Percentiles rank a stretch among this genome's conserved stretches.
Evolutionary conservation across 2,888 invertebrate species (phyloP).

Genomic region (Sinhomidia bicolor): DNA sequence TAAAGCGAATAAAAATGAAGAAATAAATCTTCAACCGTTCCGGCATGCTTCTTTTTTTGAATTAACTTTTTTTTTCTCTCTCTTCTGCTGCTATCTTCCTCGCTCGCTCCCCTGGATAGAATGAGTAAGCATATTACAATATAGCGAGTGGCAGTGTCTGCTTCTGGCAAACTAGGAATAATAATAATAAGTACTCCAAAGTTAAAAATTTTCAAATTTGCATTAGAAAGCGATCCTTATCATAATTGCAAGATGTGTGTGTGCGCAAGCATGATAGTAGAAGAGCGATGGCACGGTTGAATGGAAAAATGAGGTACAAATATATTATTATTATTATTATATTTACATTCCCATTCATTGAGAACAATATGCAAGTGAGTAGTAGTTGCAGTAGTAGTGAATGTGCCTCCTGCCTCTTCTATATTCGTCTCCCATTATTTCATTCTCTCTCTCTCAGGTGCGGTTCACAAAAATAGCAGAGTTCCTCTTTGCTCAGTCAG

Average conservation of each 20-base stretch:
- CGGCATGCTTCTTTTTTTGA: constrained; percentile 61
- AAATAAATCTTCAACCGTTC: constrained; percentile 75
- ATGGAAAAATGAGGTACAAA: constrained; percentile 67
- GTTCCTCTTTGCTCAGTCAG: constrained; percentile 24
- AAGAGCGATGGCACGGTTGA: constrained; percentile 60
- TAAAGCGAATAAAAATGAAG: constrained; percentile 71
- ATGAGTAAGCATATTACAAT: constrained; percentile 40
- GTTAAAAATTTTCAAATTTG: constrained; percentile 70
- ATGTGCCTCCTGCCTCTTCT: constrained; percentile 35
- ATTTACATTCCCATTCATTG: constrained; percentile 58
- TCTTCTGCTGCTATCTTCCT: background rate
- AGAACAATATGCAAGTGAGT: background rate
- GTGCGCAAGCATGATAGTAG: too few relatives aligned
- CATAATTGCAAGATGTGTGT: constrained; percentile 69
- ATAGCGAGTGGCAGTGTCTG: too few relatives aligned
- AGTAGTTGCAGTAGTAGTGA: too few relatives aligned
- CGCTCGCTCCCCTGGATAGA: constrained; percentile 17
- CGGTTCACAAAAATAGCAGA: constrained; percentile 66
- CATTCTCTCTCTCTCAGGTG: constrained; percentile 64
- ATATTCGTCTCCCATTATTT: constrained; percentile 33
- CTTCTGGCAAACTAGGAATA: constrained; percentile 38
- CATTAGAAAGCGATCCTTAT: constrained; percentile 70
- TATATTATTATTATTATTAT: constrained; percentile 39
- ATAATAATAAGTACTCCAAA: constrained; percentile 61
- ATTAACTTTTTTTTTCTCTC: constrained; percentile 53